Conservation (phyloP, 2,113 vertebrate genomes). For the Aegypius monachus region DNA sequence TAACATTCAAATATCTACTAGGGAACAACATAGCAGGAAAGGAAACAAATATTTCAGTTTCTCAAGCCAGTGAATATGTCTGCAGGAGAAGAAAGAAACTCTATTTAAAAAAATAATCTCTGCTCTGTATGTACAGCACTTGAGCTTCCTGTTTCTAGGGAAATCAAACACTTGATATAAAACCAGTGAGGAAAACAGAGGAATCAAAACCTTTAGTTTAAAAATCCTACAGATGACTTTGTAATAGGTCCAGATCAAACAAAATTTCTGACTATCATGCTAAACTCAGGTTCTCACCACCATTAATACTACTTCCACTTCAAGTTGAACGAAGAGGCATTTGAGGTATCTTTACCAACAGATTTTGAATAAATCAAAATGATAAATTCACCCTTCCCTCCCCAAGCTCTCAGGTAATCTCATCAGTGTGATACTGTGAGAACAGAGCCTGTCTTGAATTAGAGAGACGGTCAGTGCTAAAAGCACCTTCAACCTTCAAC, state of each 20-base stretch:
- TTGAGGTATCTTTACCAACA: neutral
- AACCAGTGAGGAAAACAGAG: neutral
- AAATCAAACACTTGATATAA: neutral
- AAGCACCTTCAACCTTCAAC: conserved; percentile 6
- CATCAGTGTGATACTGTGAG: neutral
- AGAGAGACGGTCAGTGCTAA: neutral
- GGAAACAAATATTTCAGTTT: conserved; percentile 11
- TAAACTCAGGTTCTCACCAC: neutral
- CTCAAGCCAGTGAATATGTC: neutral
- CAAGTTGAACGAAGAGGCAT: neutral
- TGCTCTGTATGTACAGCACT: neutral
- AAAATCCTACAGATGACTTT: neutral
- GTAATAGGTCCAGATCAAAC: neutral
- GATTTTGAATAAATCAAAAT: neutral
- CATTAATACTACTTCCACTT: neutral
- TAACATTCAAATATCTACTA: neutral
- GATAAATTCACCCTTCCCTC: neutral
- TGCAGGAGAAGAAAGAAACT: neutral
- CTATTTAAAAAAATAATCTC: neutral
- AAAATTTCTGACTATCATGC: neutral
- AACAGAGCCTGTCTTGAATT: neutral
- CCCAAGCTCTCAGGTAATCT: neutral
- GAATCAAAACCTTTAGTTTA: neutral
- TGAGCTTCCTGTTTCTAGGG: neutral
- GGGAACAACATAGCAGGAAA: neutral